These are phyloP conservation scores for Drosophila quinaria DNA, from an alignment of 2,888 invertebrate species.

Conservation along the genomic window DNA sequence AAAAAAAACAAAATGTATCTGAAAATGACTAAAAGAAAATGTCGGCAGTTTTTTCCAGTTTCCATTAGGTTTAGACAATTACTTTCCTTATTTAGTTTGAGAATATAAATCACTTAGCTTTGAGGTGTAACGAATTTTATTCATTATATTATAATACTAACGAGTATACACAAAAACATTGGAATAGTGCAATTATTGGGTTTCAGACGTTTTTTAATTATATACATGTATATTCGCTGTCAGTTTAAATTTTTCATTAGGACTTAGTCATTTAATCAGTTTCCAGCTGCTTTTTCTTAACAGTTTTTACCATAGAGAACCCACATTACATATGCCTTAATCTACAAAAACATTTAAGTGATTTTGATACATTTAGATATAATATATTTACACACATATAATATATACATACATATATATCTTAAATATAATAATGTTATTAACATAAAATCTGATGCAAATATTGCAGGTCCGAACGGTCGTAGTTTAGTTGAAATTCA, in stretches of 20 bases:
- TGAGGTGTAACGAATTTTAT: slow-evolving; percentile 59
- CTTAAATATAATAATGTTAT: slow-evolving; percentile 29
- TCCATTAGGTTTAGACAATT: slow-evolving; percentile 44
- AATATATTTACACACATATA: slow-evolving; percentile 17
- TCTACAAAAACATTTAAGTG: slow-evolving; percentile 8
- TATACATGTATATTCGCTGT: slow-evolving; percentile 48
- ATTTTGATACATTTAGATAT: slow-evolving; percentile 7
- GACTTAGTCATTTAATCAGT: slow-evolving; percentile 10
- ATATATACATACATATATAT: slow-evolving; percentile 19
- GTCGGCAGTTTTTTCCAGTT: slow-evolving; percentile 9
- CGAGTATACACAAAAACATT: slow-evolving; percentile 21
- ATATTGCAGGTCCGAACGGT: slow-evolving; percentile 93
- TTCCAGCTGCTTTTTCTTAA: slow-evolving; percentile 11
- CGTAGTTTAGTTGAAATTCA: slow-evolving; percentile 98
- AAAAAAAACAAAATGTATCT: slow-evolving; percentile 14
- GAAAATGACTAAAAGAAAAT: neutral
- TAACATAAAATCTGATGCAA: slow-evolving; percentile 77
- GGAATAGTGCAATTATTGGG: slow-evolving; percentile 74
- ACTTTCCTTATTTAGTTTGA: slow-evolving; percentile 26
- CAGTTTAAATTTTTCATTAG: slow-evolving; percentile 31
- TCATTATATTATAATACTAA: slow-evolving; percentile 19
- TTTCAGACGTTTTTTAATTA: slow-evolving; percentile 43
- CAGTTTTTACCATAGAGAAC: slow-evolving; percentile 1
- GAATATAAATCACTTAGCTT: slow-evolving; percentile 30
- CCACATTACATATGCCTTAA: slow-evolving; percentile 25